A percentile compares a stretch with the other conserved stretches of the same genome.
These are phyloP conservation scores for Sigmodon hispidus DNA, from an alignment of 2,113 vertebrate genomes.

Conservation along the genomic window DNA sequence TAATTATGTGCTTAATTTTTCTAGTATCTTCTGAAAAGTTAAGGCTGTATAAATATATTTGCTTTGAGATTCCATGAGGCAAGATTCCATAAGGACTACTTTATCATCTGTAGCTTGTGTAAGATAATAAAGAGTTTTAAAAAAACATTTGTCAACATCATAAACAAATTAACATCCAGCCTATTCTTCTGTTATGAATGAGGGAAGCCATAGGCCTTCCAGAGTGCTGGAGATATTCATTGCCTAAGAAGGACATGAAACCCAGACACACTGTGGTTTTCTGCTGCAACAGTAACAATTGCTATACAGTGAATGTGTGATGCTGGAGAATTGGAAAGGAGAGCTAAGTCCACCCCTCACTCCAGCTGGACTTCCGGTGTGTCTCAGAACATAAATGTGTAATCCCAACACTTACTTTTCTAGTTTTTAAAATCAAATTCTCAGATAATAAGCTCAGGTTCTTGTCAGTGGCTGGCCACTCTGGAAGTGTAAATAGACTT, in stretches of 20 bases:
- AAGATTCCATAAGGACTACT: not conserved
- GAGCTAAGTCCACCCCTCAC: not conserved
- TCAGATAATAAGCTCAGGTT: not conserved
- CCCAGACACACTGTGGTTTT: not conserved
- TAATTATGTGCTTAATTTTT: not conserved
- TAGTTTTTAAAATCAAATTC: not conserved
- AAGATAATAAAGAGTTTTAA: not conserved
- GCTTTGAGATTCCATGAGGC: not conserved
- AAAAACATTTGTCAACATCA: not conserved
- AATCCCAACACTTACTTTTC: not conserved
- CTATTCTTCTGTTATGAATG: not conserved
- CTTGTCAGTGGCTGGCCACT: not conserved
- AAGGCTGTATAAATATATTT: not conserved
- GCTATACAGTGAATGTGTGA: not conserved
- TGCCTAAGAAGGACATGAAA: not conserved
- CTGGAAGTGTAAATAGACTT: not conserved
- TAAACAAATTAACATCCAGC: not conserved
- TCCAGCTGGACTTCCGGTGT: not conserved
- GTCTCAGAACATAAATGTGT: not conserved
- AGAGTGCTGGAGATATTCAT: not conserved
- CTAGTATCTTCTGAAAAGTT: not conserved
- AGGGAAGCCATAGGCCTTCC: not conserved
- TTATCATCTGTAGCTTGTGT: not conserved
- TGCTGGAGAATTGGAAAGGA: not conserved
- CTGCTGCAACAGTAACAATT: too few species aligned